phyloP scores from a whole-genome alignment of 2,888 invertebrate genomes.

The Pediacus dermestoides region DNA sequence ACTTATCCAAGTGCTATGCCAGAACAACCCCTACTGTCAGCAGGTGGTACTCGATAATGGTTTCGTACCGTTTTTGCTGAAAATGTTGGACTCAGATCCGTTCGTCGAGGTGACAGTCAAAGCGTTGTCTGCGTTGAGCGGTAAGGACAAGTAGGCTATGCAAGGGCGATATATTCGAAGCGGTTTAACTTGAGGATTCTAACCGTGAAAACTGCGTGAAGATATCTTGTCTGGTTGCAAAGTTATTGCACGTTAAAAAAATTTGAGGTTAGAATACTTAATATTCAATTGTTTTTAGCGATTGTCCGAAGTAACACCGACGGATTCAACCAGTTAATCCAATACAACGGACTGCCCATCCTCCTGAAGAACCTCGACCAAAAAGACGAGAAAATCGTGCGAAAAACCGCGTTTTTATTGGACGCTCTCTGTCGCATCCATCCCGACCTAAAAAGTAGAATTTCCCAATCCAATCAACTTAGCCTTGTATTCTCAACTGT shows the following conservation, averaged over 20 bases:
- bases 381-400: conserved; percentile 57
- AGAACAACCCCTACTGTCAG: conserved; percentile 85
- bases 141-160: conserved; percentile 54
- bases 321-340: conserved; percentile 59
- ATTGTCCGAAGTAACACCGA: conserved; percentile 61
- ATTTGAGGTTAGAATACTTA: conserved; percentile 3
- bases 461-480: background rate
- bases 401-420: conserved; percentile 72
- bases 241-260: too few relatives aligned
- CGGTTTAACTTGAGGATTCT: too few relatives aligned
- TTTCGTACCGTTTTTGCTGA: conserved; percentile 61
- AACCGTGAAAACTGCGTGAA: too few relatives aligned
- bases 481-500: background rate
- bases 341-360: conserved; percentile 63
- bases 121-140: conserved; percentile 75
- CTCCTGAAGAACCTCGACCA: conserved; percentile 60
- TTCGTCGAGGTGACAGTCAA: conserved; percentile 63
- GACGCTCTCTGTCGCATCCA: conserved; percentile 57
- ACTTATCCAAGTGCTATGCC: conserved; percentile 73
- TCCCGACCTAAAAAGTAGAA: conserved; percentile 56
- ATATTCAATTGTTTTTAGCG: conserved; percentile 51
- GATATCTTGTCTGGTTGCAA: background rate
- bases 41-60: conserved; percentile 62
- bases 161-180: too few relatives aligned
- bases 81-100: conserved; percentile 55